A percentile compares a stretch with the other conserved stretches of the same genome.
phyloP scores from a whole-genome alignment of 2,113 vertebrate genomes.

The Poicephalus meyeri region DNA sequence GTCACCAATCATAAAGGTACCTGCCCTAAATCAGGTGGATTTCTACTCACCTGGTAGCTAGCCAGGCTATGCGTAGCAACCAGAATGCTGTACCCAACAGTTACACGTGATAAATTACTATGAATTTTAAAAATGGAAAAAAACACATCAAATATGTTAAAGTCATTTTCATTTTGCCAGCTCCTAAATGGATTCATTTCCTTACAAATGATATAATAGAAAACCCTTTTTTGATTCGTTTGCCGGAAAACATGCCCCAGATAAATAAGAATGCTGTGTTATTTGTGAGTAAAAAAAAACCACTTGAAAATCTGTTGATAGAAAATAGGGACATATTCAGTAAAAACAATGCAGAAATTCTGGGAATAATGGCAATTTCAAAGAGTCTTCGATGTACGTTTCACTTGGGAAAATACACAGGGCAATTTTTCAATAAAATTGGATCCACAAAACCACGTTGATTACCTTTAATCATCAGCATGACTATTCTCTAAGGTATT shows the following conservation, averaged over 20 bases:
- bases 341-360: not conserved
- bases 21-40: not conserved
- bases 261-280: not conserved
- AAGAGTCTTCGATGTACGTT: not conserved
- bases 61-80: not conserved
- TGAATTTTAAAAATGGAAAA: not conserved
- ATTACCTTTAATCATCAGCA: not conserved
- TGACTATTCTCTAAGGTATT: not conserved
- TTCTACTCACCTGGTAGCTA: not conserved
- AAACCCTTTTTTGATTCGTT: not conserved
- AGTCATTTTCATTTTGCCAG: not conserved
- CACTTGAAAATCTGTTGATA: accelerated
- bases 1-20: not conserved
- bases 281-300: not conserved
- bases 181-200: not conserved
- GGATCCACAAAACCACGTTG: not conserved
- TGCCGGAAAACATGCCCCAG: not conserved
- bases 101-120: not conserved
- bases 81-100: not conserved
- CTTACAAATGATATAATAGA: not conserved
- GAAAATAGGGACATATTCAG: not conserved
- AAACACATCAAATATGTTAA: not conserved
- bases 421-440: not conserved
- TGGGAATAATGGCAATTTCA: not conserved
- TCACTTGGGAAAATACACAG: not conserved